Evolutionary conservation across 2,888 invertebrate genomes (phyloP).

Genomic region (Ametastegia equiseti): DNA sequence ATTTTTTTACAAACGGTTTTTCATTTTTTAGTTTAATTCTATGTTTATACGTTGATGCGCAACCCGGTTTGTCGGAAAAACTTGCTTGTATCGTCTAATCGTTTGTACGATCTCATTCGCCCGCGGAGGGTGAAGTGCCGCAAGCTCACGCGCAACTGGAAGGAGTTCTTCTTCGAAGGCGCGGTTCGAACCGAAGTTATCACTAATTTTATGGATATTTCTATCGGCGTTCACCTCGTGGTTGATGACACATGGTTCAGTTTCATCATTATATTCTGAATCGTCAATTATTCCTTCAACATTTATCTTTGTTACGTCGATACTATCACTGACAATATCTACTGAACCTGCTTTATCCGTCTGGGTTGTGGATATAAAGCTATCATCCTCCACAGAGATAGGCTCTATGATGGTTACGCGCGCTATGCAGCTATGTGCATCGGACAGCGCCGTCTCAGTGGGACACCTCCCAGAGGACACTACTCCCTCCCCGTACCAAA

Average conservation of each 20-base stretch:
- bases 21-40: slow-evolving; percentile 56
- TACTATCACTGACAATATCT: not conserved
- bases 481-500: not conserved
- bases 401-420: not conserved
- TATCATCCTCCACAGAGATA: not conserved
- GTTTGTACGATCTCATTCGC: slow-evolving; percentile 1
- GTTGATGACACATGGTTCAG: not conserved
- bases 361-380: not conserved
- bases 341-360: not conserved
- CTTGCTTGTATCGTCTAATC: slow-evolving; percentile 40
- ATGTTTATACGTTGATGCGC: slow-evolving; percentile 57
- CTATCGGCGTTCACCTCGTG: not conserved
- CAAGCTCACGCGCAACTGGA: slow-evolving; percentile 6
- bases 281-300: not conserved
- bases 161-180: slow-evolving; percentile 46
- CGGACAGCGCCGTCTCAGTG: slow-evolving; percentile 1
- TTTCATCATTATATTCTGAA: not conserved
- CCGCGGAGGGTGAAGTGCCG: slow-evolving; percentile 12
- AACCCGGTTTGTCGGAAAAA: slow-evolving; percentile 56
- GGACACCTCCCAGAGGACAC: slow-evolving; percentile 19
- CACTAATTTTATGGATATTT: not conserved
- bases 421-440: not conserved
- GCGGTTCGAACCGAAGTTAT: not conserved
- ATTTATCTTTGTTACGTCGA: not conserved
- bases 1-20: slow-evolving; percentile 55